Conservation (phyloP, 2,888 invertebrate species). For the Ochlodes sylvanus region DNA sequence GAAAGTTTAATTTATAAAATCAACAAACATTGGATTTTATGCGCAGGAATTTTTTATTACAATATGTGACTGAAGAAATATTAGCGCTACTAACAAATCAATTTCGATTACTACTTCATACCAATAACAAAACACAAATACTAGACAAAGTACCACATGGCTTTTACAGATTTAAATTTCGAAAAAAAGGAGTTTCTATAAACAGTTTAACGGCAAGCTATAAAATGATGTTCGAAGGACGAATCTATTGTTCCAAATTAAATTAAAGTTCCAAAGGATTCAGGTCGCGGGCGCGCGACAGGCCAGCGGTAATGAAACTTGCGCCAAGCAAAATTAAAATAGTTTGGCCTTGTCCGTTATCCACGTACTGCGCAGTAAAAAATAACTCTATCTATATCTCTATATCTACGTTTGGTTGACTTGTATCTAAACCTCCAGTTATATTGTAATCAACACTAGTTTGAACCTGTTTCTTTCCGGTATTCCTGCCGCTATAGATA, state of each 20-base stretch:
- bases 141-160: too few species aligned
- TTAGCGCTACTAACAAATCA: too few species aligned
- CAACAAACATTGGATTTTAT: too few species aligned
- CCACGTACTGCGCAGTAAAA: constrained; percentile 40
- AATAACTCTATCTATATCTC: constrained; percentile 17
- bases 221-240: not conserved
- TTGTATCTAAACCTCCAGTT: constrained; percentile 9
- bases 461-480: constrained; percentile 5
- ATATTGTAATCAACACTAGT: constrained; percentile 12
- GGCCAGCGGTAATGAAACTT: constrained; percentile 30
- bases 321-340: constrained; percentile 34
- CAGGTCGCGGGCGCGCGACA: constrained; percentile 3
- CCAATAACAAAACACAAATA: too few species aligned
- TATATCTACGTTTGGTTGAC: not conserved
- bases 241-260: not conserved
- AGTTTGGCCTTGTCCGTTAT: constrained; percentile 40
- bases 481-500: constrained; percentile 18
- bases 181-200: too few species aligned
- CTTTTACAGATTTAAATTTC: too few species aligned
- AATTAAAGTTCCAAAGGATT: not conserved
- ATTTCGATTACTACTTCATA: too few species aligned
- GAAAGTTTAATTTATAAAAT: too few species aligned
- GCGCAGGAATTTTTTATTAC: too few species aligned
- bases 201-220: too few species aligned
- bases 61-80: too few species aligned